phyloP scores from a whole-genome alignment of 2,888 invertebrate genomes.

The Busseola fusca region DNA sequence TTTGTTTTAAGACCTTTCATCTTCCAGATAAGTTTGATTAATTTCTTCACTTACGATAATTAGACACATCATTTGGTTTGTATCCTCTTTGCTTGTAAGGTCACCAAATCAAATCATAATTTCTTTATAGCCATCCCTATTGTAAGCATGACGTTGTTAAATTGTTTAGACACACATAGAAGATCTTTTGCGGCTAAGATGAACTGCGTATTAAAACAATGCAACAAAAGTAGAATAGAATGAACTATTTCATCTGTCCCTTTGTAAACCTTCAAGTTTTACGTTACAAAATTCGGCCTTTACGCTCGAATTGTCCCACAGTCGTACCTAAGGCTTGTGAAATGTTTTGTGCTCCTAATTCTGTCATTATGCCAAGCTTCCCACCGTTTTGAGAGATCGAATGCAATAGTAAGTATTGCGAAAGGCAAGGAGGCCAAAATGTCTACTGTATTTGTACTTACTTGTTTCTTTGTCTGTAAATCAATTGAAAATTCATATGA shows the following conservation, averaged over 20 bases:
- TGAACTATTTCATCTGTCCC: conserved; percentile 30
- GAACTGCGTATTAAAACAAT: neutral
- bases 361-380: conserved; percentile 43
- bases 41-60: neutral
- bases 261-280: conserved; percentile 35
- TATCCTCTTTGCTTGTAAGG: neutral
- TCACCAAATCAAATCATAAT: too few relatives aligned
- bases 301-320: conserved; percentile 48
- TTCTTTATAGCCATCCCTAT: neutral
- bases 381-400: conserved; percentile 38
- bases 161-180: neutral
- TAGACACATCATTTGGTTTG: neutral
- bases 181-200: conserved; percentile 6
- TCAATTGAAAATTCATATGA: conserved; percentile 1
- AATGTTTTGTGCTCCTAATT: conserved; percentile 54
- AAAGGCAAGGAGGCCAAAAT: conserved; percentile 14
- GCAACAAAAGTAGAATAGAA: conserved; percentile 1
- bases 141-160: neutral
- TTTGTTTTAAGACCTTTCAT: neutral
- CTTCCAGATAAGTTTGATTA: neutral
- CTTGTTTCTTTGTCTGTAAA: conserved; percentile 7
- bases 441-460: conserved; percentile 12
- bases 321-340: conserved; percentile 34
- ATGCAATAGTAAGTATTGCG: conserved; percentile 42
- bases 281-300: conserved; percentile 57